phyloP scores from a whole-genome alignment of 2,888 invertebrate genomes.

The Parascotia fuliginaria region DNA sequence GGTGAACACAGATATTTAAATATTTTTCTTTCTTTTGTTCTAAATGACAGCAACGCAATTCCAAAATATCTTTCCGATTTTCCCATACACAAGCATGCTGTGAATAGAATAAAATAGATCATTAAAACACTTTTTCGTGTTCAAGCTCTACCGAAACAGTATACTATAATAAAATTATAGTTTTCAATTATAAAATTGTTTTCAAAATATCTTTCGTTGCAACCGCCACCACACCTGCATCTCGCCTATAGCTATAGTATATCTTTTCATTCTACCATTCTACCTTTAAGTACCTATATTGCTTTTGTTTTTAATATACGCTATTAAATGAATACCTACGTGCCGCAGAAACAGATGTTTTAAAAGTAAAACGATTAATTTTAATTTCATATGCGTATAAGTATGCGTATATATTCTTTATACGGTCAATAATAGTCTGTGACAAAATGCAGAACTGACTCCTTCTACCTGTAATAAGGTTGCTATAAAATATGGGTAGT shows the following conservation, averaged over 20 bases:
- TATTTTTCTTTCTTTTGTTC: too few species aligned
- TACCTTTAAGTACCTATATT: slow-evolving; percentile 14
- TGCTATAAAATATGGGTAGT: background rate
- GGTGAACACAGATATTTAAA: too few species aligned
- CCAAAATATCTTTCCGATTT: too few species aligned
- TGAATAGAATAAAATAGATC: too few species aligned
- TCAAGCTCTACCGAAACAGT: too few species aligned
- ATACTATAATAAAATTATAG: slow-evolving; percentile 9
- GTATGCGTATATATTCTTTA: background rate
- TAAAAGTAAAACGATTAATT: slow-evolving; percentile 38
- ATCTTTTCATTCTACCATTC: too few species aligned
- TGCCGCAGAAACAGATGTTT: slow-evolving; percentile 46
- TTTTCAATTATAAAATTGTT: slow-evolving; percentile 28
- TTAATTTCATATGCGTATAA: slow-evolving; percentile 17
- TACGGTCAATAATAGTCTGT: background rate
- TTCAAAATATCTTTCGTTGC: slow-evolving; percentile 32
- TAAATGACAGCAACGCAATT: too few species aligned
- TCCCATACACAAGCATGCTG: too few species aligned
- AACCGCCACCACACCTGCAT: slow-evolving; percentile 36
- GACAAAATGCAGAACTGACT: background rate
- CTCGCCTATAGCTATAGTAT: too few species aligned
- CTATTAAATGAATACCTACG: slow-evolving; percentile 37
- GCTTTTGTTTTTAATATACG: slow-evolving; percentile 30
- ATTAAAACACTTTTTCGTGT: too few species aligned
- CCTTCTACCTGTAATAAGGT: background rate